Evolutionary conservation across 2,797 vertebrate genomes (phyloP).

Genomic region (Astyanax mexicanus): DNA sequence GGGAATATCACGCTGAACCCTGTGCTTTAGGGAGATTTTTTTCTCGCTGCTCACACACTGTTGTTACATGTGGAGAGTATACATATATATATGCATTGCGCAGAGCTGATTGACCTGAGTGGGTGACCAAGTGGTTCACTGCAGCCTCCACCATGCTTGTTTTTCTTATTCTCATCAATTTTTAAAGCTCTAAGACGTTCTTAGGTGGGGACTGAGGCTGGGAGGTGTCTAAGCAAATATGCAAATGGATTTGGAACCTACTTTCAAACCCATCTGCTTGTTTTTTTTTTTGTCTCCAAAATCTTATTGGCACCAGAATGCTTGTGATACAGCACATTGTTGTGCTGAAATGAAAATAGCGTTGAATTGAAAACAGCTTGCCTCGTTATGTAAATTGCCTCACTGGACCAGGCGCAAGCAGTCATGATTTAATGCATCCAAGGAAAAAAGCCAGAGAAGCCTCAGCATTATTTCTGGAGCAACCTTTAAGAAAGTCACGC

Average conservation of each 20-base stretch:
- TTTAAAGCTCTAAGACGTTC: slow-evolving; percentile 40
- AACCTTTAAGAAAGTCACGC: too few relatives aligned
- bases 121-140: slow-evolving; percentile 42
- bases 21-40: slow-evolving; percentile 33
- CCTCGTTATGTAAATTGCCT: background rate
- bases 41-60: slow-evolving; percentile 43
- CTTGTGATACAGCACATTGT: slow-evolving; percentile 12
- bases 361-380: slow-evolving; percentile 8
- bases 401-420: too few relatives aligned
- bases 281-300: slow-evolving; percentile 35
- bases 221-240: slow-evolving; percentile 55
- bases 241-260: slow-evolving; percentile 41
- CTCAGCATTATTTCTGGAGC: too few relatives aligned
- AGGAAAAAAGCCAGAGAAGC: too few relatives aligned
- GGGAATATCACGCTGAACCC: slow-evolving; percentile 20
- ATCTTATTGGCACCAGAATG: slow-evolving; percentile 33
- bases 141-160: slow-evolving; percentile 51
- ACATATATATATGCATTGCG: slow-evolving; percentile 38
- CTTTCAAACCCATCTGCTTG: slow-evolving; percentile 51
- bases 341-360: background rate
- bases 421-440: too few relatives aligned
- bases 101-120: slow-evolving; percentile 55
- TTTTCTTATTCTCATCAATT: slow-evolving; percentile 53
- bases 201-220: slow-evolving; percentile 42
- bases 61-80: slow-evolving; percentile 54